Conservation (phyloP, 2,888 invertebrate species). For the Pterostichus niger region DNA sequence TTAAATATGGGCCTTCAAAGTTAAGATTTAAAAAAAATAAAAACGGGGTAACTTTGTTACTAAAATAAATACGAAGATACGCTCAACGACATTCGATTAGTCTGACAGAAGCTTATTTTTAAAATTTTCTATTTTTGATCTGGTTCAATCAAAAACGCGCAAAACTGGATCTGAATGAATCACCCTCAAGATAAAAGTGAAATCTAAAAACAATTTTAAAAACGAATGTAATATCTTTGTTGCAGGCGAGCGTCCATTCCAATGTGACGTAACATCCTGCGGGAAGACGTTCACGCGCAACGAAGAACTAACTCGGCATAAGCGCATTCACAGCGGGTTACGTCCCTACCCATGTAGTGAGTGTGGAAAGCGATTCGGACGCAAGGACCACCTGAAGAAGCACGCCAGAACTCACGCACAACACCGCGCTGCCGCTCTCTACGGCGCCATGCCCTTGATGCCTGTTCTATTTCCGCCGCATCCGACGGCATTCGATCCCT, state of each 20-base stretch:
- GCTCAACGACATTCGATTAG: no score
- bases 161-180: no score
- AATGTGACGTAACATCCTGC: slow-evolving; percentile 91
- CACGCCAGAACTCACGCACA: slow-evolving; percentile 91
- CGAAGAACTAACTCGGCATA: slow-evolving; percentile 94
- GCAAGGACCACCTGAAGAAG: slow-evolving; percentile 96
- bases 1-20: no score
- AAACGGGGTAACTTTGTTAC: no score
- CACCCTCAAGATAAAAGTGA: no score
- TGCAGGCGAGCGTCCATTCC: slow-evolving; percentile 91
- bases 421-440: slow-evolving; percentile 77
- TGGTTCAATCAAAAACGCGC: no score
- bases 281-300: slow-evolving; percentile 95
- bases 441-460: slow-evolving; percentile 77
- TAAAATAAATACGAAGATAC: no score
- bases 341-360: slow-evolving; percentile 91
- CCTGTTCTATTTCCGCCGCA: slow-evolving; percentile 71
- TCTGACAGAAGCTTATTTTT: no score
- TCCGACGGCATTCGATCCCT: slow-evolving; percentile 23
- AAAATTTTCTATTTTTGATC: no score
- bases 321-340: slow-evolving; percentile 92
- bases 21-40: no score
- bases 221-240: slow-evolving; percentile 64
- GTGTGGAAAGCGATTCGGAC: slow-evolving; percentile 95
- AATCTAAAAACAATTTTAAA: no score